phyloP scores from a whole-genome alignment of 2,113 vertebrate genomes.

The Callionymus lyra region DNA sequence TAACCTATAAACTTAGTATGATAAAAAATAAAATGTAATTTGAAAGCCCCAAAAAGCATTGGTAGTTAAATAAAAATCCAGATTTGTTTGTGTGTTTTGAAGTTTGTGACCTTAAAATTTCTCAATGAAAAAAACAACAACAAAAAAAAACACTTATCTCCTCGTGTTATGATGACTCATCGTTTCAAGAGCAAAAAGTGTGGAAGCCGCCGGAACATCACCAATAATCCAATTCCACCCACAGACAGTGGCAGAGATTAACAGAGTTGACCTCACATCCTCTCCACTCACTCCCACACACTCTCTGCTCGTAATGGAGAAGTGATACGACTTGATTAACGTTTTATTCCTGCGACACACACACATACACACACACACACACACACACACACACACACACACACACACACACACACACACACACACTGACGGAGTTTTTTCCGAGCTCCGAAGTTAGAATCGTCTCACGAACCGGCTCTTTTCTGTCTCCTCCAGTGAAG shows the following conservation, averaged over 20 bases:
- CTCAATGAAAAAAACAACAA: too few relatives aligned
- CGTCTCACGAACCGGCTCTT: neutral
- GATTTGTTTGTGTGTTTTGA: too few relatives aligned
- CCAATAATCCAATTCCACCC: constrained; percentile 42
- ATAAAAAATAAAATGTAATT: too few relatives aligned
- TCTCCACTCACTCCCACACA: constrained; percentile 19
- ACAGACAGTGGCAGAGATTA: constrained; percentile 25
- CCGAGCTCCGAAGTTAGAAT: neutral
- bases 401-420: too few relatives aligned
- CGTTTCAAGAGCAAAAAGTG: constrained; percentile 13
- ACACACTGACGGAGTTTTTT: too few relatives aligned
- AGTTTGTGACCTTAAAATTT: too few relatives aligned
- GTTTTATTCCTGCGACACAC: neutral
- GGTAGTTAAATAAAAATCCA: too few relatives aligned
- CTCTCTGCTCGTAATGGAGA: constrained; percentile 5
- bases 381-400: too few relatives aligned
- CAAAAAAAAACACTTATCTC: too few relatives aligned
- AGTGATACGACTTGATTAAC: constrained; percentile 33
- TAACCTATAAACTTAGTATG: too few relatives aligned
- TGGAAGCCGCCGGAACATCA: constrained; percentile 15
- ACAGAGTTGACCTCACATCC: constrained; percentile 38
- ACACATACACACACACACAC: too few relatives aligned
- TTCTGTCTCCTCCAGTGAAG: constrained; percentile 66
- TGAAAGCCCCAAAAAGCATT: too few relatives aligned
- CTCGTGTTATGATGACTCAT: constrained; percentile 20